phyloP scores from a whole-genome alignment of 30 jellyfish, hydroid and myxozoan genomes.

The Aurelia sp. region DNA sequence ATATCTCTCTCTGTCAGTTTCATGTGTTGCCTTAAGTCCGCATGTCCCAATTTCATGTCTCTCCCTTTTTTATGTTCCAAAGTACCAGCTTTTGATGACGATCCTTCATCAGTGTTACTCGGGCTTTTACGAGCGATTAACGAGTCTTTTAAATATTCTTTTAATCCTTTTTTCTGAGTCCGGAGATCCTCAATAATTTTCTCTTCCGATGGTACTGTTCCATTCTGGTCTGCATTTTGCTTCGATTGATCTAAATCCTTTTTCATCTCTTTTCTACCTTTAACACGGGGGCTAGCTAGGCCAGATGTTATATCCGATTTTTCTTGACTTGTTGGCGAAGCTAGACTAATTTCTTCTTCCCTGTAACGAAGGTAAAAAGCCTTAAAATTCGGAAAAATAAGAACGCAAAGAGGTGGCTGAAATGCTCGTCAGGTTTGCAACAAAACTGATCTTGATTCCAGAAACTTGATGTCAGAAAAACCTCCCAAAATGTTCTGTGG shows the following conservation, averaged over 20 bases:
- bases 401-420: too few species aligned
- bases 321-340: slow-evolving; percentile 42
- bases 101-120: slow-evolving; percentile 55
- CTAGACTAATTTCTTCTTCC: slow-evolving; percentile 56
- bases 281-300: slow-evolving; percentile 62
- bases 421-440: too few species aligned
- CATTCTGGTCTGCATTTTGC: slow-evolving; percentile 22
- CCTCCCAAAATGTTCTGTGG: too few species aligned
- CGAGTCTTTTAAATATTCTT: slow-evolving; percentile 47
- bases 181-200: slow-evolving; percentile 23
- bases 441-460: too few species aligned
- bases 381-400: too few species aligned
- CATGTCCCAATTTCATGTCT: slow-evolving; percentile 18
- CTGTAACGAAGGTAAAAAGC: slow-evolving; percentile 2
- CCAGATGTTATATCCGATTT: slow-evolving; percentile 29
- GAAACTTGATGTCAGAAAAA: too few species aligned
- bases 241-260: neutral
- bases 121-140: slow-evolving; percentile 67
- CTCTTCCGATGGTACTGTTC: slow-evolving; percentile 19
- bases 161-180: slow-evolving; percentile 39
- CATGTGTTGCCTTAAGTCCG: slow-evolving; percentile 56
- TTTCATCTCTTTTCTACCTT: slow-evolving; percentile 63
- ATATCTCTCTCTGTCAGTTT: slow-evolving; percentile 52
- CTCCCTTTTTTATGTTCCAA: slow-evolving; percentile 54
- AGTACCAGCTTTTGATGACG: slow-evolving; percentile 57